Conservation (phyloP, 2,888 invertebrate genomes). For the Cabera pusaria region DNA sequence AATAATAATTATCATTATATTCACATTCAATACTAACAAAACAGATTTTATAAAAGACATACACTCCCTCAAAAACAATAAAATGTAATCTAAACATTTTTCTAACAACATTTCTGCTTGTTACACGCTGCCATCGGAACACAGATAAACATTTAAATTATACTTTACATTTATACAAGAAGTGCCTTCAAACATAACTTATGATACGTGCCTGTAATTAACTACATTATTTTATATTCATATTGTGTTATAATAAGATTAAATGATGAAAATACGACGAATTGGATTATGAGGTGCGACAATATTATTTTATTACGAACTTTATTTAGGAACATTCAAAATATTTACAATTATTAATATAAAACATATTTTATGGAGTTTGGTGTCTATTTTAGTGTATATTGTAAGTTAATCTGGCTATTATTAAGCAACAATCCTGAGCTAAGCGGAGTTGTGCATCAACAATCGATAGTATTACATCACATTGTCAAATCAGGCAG, state of each 20-base stretch:
- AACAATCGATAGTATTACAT: no score
- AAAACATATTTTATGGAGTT: no score
- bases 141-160: conserved; percentile 34
- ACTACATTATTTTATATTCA: conserved; percentile 25
- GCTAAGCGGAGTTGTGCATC: no score
- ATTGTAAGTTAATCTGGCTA: no score
- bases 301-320: background rate
- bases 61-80: conserved; percentile 8
- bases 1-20: no score
- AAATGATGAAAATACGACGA: conserved; percentile 7
- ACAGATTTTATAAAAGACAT: conserved; percentile 15
- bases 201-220: conserved; percentile 56
- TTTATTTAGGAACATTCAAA: conserved; percentile 6
- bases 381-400: no score
- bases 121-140: conserved; percentile 65
- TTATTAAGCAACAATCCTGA: no score
- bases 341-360: no score
- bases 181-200: conserved; percentile 59
- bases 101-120: conserved; percentile 41
- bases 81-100: background rate
- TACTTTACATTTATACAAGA: conserved; percentile 28
- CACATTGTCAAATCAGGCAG: no score
- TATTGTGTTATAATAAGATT: conserved; percentile 26
- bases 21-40: no score
- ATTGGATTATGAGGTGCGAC: conserved; percentile 20